A percentile compares a stretch with the other conserved stretches of the same genome.
Evolutionary conservation across 2,888 invertebrate genomes (phyloP).

Genomic region (Laspeyria flexula): DNA sequence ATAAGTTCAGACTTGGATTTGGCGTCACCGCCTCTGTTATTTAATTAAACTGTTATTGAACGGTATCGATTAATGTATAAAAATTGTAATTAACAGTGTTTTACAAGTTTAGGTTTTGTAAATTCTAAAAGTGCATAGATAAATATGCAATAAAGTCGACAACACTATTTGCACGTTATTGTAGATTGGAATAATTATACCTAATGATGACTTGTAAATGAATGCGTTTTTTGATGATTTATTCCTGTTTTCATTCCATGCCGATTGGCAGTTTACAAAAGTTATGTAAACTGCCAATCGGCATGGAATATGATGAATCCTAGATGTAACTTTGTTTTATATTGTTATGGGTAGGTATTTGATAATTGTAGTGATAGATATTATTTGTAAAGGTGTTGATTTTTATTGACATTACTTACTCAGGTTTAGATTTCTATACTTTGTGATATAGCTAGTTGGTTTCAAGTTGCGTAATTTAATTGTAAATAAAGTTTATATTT

Average conservation of each 20-base stretch:
- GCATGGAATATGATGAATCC: background rate
- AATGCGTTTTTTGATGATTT: background rate
- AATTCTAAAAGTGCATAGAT: conserved; percentile 8
- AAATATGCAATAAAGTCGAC: conserved; percentile 8
- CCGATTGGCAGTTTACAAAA: background rate
- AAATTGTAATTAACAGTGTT: background rate
- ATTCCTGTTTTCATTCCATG: background rate
- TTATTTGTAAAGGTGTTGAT: conserved; percentile 20
- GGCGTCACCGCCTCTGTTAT: conserved; percentile 72
- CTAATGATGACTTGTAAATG: background rate
- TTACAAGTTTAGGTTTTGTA: background rate
- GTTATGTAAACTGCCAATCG: background rate
- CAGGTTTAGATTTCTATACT: conserved; percentile 14
- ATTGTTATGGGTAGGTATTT: conserved; percentile 5
- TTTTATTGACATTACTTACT: conserved; percentile 17
- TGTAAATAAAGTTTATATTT: conserved; percentile 24
- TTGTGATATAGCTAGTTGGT: conserved; percentile 7
- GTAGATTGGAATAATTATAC: background rate
- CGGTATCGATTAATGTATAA: background rate
- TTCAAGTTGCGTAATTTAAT: conserved; percentile 20
- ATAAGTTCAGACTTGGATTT: conserved; percentile 80
- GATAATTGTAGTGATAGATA: conserved; percentile 30
- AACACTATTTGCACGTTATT: background rate
- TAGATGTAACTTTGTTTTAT: background rate
- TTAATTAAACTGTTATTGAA: conserved; percentile 29